Percentiles rank a stretch among this genome's conserved stretches.
Evolutionary conservation across 2,888 invertebrate species (phyloP).

Genomic region (Erebia aethiops): DNA sequence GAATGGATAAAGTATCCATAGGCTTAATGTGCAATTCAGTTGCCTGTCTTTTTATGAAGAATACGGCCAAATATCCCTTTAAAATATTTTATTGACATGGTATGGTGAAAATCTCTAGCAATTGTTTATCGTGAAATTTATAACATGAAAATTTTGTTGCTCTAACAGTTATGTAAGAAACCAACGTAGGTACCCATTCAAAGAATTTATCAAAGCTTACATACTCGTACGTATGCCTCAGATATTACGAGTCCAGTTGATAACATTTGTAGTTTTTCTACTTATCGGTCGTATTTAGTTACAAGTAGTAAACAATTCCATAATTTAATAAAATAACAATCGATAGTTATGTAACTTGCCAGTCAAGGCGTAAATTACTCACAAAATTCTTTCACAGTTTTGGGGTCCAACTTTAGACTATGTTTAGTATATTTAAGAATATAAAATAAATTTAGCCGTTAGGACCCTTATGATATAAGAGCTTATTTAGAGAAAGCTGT

Average conservation of each 20-base stretch:
- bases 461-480: too few species aligned
- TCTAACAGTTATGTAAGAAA: background rate
- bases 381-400: background rate
- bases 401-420: too few species aligned
- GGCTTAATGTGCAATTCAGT: too few species aligned
- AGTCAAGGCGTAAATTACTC: background rate
- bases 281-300: conserved; percentile 25
- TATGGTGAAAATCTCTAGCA: background rate
- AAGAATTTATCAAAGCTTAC: conserved; percentile 12
- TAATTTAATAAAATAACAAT: background rate
- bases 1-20: background rate
- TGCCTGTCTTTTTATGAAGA: too few species aligned
- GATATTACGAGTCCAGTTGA: conserved; percentile 21
- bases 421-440: too few species aligned
- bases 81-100: too few species aligned
- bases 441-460: too few species aligned
- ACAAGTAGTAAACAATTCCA: conserved; percentile 26
- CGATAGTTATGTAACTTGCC: background rate
- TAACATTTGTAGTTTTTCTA: conserved; percentile 27
- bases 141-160: too few species aligned
- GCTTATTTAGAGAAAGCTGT: too few species aligned
- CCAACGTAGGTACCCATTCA: background rate
- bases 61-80: too few species aligned
- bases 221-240: background rate
- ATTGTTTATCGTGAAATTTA: too few species aligned